Conservation (phyloP, 2,113 vertebrate genomes). For the Pimephales promelas region DNA sequence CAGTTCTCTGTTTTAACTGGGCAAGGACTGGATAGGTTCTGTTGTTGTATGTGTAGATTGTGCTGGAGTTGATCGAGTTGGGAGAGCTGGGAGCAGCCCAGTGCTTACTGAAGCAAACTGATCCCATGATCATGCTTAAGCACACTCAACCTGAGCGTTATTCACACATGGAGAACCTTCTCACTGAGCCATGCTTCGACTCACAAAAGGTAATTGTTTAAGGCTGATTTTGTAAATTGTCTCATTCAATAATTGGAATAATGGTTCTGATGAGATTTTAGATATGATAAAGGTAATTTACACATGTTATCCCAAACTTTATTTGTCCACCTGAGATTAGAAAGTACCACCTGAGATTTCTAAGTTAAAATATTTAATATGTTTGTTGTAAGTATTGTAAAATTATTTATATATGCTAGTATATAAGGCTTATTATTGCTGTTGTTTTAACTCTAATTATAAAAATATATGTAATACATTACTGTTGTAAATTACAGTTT, state of each 20-base stretch:
- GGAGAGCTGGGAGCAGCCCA: slow-evolving; percentile 92
- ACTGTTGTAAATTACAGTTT: too few species aligned
- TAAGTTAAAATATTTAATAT: not conserved
- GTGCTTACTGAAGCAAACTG: slow-evolving; percentile 91
- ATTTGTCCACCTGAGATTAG: not conserved
- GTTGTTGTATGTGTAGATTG: slow-evolving; percentile 78
- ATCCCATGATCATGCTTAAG: slow-evolving; percentile 99
- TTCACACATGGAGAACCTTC: slow-evolving; percentile 92
- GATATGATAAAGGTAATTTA: not conserved
- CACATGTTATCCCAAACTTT: not conserved
- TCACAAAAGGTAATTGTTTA: slow-evolving; percentile 83
- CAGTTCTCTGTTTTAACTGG: not conserved
- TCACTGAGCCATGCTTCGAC: slow-evolving; percentile 93
- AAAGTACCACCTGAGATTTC: too few species aligned
- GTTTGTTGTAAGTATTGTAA: not conserved
- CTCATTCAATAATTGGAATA: not conserved
- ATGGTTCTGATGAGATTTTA: not conserved
- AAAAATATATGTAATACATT: too few species aligned
- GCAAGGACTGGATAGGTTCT: not conserved
- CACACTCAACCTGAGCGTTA: slow-evolving; percentile 95
- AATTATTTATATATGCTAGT: too few species aligned
- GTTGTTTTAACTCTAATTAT: too few species aligned
- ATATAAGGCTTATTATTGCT: too few species aligned
- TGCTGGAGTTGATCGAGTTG: slow-evolving; percentile 93
- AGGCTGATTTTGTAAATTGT: not conserved